Conservation (phyloP, 2,888 invertebrate genomes). For the Athalia circularis region DNA sequence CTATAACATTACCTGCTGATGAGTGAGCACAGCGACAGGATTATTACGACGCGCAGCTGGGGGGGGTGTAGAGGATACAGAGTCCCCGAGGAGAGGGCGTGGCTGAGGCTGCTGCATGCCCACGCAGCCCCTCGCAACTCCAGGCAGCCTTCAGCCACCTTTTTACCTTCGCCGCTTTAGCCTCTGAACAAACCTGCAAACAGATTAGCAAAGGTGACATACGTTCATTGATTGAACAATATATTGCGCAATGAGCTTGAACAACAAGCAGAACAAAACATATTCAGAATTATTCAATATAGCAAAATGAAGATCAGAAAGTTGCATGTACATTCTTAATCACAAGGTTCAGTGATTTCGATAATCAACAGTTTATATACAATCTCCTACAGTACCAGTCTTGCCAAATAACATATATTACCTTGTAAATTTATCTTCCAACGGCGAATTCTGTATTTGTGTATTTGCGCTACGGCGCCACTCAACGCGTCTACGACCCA, state of each 20-base stretch:
- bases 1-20: conserved; percentile 67
- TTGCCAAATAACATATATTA: background rate
- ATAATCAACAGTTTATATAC: no score
- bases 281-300: no score
- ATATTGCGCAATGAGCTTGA: background rate
- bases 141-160: conserved; percentile 73
- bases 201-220: background rate
- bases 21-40: conserved; percentile 72
- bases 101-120: conserved; percentile 75
- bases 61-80: conserved; percentile 74
- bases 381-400: no score
- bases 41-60: conserved; percentile 71
- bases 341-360: no score
- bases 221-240: background rate
- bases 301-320: no score
- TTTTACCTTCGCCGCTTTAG: conserved; percentile 60
- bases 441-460: conserved; percentile 34
- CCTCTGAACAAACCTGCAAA: conserved; percentile 25
- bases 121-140: conserved; percentile 74
- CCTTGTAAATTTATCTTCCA: conserved; percentile 20
- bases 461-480: conserved; percentile 73
- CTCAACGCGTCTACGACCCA: conserved; percentile 74
- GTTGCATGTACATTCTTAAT: no score
- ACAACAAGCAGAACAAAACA: no score
- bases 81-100: conserved; percentile 75